Percentiles rank a stretch among this genome's conserved stretches.
Conservation (phyloP, 2,888 invertebrate species). For the Tipula unca region DNA sequence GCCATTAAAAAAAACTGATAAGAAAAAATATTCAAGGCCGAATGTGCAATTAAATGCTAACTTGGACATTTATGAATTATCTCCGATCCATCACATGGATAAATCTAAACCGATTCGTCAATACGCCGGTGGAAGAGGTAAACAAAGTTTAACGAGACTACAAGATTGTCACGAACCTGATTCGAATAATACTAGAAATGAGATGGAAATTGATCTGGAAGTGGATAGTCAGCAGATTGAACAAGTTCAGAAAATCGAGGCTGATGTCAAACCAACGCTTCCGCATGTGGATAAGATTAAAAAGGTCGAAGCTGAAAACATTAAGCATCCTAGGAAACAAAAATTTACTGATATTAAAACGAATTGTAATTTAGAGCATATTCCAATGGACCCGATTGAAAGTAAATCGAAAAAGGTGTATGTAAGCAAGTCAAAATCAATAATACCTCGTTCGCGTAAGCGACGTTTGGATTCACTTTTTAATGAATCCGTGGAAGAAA, state of each 20-base stretch:
- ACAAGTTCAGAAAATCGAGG: not conserved
- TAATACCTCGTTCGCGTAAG: not conserved
- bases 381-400: not conserved
- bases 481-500: not conserved
- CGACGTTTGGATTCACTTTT: not conserved
- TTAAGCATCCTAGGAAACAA: not conserved
- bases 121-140: not conserved
- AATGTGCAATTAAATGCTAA: not conserved
- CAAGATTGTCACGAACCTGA: not conserved
- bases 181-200: not conserved
- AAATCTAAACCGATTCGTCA: not conserved
- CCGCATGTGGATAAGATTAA: not conserved
- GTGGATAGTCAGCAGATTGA: not conserved
- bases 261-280: not conserved
- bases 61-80: not conserved
- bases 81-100: not conserved
- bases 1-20: not conserved
- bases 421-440: not conserved
- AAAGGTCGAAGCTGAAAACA: not conserved
- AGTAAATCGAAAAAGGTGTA: not conserved
- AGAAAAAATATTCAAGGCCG: not conserved
- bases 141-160: not conserved
- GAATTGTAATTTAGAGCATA: not conserved
- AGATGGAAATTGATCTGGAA: not conserved
- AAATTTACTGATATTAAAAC: not conserved